phyloP scores from a whole-genome alignment of 2,113 vertebrate species.

The Felis chaus region DNA sequence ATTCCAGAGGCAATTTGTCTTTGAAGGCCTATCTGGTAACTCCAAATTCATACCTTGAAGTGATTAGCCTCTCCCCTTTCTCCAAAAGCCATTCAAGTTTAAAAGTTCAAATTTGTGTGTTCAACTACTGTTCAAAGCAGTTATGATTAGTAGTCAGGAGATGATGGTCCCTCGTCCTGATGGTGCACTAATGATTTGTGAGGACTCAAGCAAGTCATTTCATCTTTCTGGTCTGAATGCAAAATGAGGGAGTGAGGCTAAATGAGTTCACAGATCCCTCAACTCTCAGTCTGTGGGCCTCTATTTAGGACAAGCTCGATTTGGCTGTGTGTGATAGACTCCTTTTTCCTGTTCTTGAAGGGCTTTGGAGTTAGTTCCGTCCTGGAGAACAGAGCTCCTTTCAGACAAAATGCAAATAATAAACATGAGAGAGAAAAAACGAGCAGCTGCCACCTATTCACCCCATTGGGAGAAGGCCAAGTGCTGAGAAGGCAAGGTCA shows the following conservation, averaged over 20 bases:
- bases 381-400: slow-evolving; percentile 40
- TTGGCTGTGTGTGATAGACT: background rate
- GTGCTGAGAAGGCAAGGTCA: background rate
- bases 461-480: background rate
- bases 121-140: background rate
- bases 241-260: background rate
- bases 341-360: background rate
- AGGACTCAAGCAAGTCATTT: background rate
- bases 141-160: background rate
- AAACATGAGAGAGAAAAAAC: background rate
- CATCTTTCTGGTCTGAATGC: background rate
- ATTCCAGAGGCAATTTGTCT: background rate
- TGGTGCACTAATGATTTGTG: background rate
- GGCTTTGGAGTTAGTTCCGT: background rate
- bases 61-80: background rate
- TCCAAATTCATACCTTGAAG: background rate
- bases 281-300: background rate
- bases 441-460: background rate
- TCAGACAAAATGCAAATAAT: slow-evolving; percentile 36
- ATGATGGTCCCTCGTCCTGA: background rate
- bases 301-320: background rate
- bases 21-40: background rate
- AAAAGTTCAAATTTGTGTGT: background rate
- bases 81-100: background rate
- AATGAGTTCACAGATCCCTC: background rate